Percentiles rank a stretch among this genome's conserved stretches.
Evolutionary conservation across 2,888 invertebrate species (phyloP).

Genomic region (Drosophila bunnanda): DNA sequence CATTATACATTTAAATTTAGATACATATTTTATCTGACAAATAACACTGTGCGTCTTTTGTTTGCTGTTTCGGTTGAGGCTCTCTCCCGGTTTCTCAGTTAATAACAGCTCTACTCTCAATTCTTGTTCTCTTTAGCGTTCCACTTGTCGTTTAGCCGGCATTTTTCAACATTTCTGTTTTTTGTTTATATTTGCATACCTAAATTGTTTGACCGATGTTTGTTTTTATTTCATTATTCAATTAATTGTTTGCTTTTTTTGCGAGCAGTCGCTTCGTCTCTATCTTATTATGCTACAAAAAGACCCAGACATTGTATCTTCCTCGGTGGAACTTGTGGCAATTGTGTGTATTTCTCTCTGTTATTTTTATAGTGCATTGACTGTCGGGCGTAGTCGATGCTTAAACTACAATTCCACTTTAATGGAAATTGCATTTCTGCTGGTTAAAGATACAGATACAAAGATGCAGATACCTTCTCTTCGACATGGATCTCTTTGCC

Average conservation of each 20-base stretch:
- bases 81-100: conserved; percentile 12
- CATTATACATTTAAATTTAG: not conserved
- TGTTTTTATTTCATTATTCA: conserved; percentile 46
- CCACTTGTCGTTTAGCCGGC: conserved; percentile 60
- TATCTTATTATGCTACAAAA: not conserved
- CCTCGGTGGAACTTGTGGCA: not conserved
- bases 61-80: conserved; percentile 5
- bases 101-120: conserved; percentile 16
- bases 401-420: conserved; percentile 12
- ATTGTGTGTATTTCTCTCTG: conserved; percentile 12
- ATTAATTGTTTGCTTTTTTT: conserved; percentile 22
- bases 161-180: conserved; percentile 50
- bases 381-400: conserved; percentile 17
- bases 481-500: not conserved
- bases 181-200: conserved; percentile 50
- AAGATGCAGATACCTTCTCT: conserved; percentile 19
- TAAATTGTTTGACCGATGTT: conserved; percentile 34
- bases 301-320: conserved; percentile 7
- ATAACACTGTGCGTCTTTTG: conserved; percentile 44
- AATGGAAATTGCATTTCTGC: conserved; percentile 13
- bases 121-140: conserved; percentile 15
- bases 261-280: not conserved
- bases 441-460: conserved; percentile 12
- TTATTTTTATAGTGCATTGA: conserved; percentile 53
- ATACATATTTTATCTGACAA: not conserved